Evolutionary conservation across 2,113 vertebrate species (phyloP).

Genomic region (Corydoras sp.): DNA sequence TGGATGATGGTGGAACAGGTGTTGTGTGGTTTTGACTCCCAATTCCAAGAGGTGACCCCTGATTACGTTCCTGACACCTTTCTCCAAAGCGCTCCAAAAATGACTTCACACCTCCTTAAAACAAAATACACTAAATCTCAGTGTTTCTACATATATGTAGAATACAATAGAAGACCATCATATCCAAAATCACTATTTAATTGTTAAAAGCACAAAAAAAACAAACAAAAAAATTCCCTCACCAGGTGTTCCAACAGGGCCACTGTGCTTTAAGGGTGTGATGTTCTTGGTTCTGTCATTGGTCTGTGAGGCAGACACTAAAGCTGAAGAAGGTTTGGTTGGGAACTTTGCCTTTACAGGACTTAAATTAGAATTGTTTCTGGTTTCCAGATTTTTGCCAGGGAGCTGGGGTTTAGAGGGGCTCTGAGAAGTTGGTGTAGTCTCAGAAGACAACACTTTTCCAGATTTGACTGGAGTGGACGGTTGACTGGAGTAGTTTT

Average conservation of each 20-base stretch:
- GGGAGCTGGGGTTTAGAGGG: too few relatives aligned
- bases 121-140: background rate
- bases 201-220: background rate
- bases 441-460: too few relatives aligned
- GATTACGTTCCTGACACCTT: slow-evolving; percentile 70
- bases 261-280: slow-evolving; percentile 64
- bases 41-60: slow-evolving; percentile 56
- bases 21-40: slow-evolving; percentile 35
- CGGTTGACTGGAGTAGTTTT: too few relatives aligned
- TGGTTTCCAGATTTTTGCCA: too few relatives aligned
- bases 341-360: slow-evolving; percentile 50
- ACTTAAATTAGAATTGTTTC: slow-evolving; percentile 26
- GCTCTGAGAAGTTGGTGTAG: too few relatives aligned
- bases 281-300: slow-evolving; percentile 60
- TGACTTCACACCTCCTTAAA: slow-evolving; percentile 72
- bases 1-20: slow-evolving; percentile 58
- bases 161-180: too few relatives aligned
- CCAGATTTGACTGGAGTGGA: too few relatives aligned
- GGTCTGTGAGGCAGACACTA: slow-evolving; percentile 41
- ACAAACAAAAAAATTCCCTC: slow-evolving; percentile 24
- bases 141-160: too few relatives aligned
- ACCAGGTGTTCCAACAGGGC: slow-evolving; percentile 69
- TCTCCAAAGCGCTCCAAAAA: slow-evolving; percentile 92
- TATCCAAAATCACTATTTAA: too few relatives aligned
- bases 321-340: slow-evolving; percentile 42